Evolutionary conservation across 2,113 vertebrate genomes (phyloP).

Genomic region (Lates calcarifer): DNA sequence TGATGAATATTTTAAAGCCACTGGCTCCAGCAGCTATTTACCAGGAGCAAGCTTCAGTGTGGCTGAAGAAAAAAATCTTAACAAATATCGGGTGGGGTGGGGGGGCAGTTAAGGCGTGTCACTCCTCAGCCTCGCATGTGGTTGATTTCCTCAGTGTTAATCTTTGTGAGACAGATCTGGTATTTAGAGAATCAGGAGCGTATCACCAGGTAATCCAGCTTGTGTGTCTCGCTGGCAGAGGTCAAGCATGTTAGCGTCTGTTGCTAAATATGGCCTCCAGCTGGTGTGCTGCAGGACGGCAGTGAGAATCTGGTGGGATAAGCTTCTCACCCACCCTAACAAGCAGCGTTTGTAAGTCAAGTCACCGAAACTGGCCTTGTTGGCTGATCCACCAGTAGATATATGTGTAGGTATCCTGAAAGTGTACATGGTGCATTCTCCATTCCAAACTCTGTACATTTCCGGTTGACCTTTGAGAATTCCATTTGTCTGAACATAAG

Average conservation of each 20-base stretch:
- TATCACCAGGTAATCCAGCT: slow-evolving; percentile 78
- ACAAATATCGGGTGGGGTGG: neutral
- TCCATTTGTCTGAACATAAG: slow-evolving; percentile 33
- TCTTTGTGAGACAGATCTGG: slow-evolving; percentile 74
- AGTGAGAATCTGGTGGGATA: slow-evolving; percentile 55
- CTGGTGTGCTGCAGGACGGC: slow-evolving; percentile 30
- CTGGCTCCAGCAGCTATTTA: slow-evolving; percentile 64
- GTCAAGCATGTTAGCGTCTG: slow-evolving; percentile 70
- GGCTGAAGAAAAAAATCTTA: slow-evolving; percentile 25
- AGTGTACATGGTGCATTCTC: neutral
- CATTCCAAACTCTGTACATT: slow-evolving; percentile 12
- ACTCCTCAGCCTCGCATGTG: slow-evolving; percentile 48
- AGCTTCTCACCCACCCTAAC: slow-evolving; percentile 52
- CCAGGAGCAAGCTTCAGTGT: slow-evolving; percentile 30
- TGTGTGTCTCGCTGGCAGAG: slow-evolving; percentile 65
- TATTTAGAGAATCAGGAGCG: slow-evolving; percentile 76
- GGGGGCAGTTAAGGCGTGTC: slow-evolving; percentile 31
- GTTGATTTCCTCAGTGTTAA: slow-evolving; percentile 68
- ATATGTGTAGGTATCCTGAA: slow-evolving; percentile 11
- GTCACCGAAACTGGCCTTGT: slow-evolving; percentile 4
- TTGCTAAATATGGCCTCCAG: slow-evolving; percentile 71
- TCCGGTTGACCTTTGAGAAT: slow-evolving; percentile 15
- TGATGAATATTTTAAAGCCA: slow-evolving; percentile 74
- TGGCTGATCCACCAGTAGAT: slow-evolving; percentile 5
- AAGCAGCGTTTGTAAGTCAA: slow-evolving; percentile 42